A percentile compares a stretch with the other conserved stretches of the same genome.
Evolutionary conservation across 2,113 vertebrate species (phyloP).

Genomic region (Prochilodus magdalenae): DNA sequence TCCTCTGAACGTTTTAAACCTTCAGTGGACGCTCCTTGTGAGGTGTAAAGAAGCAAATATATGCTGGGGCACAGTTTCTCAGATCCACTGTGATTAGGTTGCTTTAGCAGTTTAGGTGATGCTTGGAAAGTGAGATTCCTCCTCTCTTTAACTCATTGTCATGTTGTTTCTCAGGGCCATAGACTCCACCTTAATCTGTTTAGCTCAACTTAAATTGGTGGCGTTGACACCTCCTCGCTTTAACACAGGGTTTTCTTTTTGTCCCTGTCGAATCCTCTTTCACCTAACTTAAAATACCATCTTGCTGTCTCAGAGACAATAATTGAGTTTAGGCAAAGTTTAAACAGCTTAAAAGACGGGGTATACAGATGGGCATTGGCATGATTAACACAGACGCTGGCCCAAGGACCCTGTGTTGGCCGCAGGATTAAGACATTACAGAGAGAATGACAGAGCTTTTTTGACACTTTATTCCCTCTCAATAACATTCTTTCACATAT

Average conservation of each 20-base stretch:
- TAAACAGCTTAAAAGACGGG: conserved; percentile 97
- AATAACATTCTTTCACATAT: conserved; percentile 99
- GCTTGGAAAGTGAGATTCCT: conserved; percentile 85
- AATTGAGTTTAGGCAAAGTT: conserved; percentile 99
- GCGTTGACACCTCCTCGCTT: conserved; percentile 90
- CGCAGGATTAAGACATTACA: conserved; percentile 99
- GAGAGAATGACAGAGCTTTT: conserved; percentile 98
- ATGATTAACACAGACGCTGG: conserved; percentile 97
- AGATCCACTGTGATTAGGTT: conserved; percentile 82
- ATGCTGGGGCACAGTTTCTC: conserved; percentile 74
- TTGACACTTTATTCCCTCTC: conserved; percentile 95
- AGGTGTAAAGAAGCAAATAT: conserved; percentile 78
- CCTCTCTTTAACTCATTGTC: conserved; percentile 83
- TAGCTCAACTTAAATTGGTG: conserved; percentile 93
- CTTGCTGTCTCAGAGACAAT: conserved; percentile 98
- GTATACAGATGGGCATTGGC: conserved; percentile 98
- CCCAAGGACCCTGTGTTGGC: conserved; percentile 94
- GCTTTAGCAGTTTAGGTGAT: conserved; percentile 83
- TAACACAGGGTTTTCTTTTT: conserved; percentile 89
- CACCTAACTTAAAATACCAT: conserved; percentile 96
- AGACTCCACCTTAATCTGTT: conserved; percentile 92
- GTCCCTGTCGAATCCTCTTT: conserved; percentile 85
- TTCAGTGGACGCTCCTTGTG: conserved; percentile 61
- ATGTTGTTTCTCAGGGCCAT: conserved; percentile 81
- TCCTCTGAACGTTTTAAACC: conserved; percentile 40